Conservation (phyloP, 2,797 vertebrate species). For the Peromyscus eremicus region DNA sequence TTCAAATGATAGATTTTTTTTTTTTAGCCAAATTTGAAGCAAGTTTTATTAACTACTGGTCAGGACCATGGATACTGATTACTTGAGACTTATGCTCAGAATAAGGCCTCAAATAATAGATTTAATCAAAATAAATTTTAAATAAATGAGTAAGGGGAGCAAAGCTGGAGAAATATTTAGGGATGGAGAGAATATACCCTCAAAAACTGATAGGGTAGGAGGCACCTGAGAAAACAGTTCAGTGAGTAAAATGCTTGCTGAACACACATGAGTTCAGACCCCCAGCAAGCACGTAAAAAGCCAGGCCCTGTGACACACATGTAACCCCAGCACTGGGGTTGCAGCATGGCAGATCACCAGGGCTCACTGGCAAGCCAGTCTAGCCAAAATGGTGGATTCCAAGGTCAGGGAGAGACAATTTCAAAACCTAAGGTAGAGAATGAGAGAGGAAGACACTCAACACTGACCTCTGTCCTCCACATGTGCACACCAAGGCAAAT, state of each 20-base stretch:
- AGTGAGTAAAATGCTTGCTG: neutral
- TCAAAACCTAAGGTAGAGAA: neutral
- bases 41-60: neutral
- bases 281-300: neutral
- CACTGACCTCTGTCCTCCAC: neutral
- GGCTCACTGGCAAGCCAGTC: neutral
- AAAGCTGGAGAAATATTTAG: conserved; percentile 58
- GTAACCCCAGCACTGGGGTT: neutral
- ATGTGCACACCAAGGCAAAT: neutral
- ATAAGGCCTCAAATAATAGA: neutral
- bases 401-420: neutral
- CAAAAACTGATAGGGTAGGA: neutral
- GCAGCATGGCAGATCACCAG: neutral
- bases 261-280: neutral
- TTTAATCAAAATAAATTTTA: conserved; percentile 25
- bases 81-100: neutral
- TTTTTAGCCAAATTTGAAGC: neutral
- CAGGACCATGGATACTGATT: neutral
- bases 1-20: neutral
- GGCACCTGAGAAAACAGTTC: neutral
- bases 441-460: neutral
- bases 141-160: conserved; percentile 34
- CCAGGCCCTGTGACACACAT: neutral
- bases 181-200: conserved; percentile 10
- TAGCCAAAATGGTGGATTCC: neutral